Percentiles rank a stretch among this genome's conserved stretches.
These are phyloP conservation scores for Zaprionus ghesquierei DNA, from an alignment of 1,140 invertebrate genomes.

Conservation along the genomic window DNA sequence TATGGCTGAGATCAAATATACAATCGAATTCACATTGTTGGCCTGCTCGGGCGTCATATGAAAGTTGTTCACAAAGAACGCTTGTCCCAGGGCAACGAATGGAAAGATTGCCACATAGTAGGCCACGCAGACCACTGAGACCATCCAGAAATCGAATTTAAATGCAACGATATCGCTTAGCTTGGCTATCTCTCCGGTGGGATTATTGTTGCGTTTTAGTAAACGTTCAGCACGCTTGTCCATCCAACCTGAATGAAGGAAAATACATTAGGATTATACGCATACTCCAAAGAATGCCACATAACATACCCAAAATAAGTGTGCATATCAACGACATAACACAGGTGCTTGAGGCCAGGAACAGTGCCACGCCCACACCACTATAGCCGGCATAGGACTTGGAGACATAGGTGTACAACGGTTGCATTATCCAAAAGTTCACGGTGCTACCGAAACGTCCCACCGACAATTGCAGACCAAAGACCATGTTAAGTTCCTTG, in stretches of 20 bases:
- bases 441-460: conserved; percentile 96
- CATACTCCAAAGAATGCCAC: neutral
- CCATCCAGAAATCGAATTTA: conserved; percentile 93
- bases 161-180: conserved; percentile 94
- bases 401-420: conserved; percentile 90
- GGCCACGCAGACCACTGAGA: conserved; percentile 94
- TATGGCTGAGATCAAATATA: conserved; percentile 95
- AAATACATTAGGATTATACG: neutral
- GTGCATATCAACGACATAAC: conserved; percentile 92
- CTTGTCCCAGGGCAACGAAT: conserved; percentile 97
- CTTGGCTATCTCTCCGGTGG: conserved; percentile 88
- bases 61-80: conserved; percentile 95
- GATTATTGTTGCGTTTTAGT: conserved; percentile 86
- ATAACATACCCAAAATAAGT: conserved; percentile 85
- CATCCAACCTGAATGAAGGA: conserved; percentile 85
- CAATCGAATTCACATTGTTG: conserved; percentile 93
- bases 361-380: conserved; percentile 91
- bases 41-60: conserved; percentile 88
- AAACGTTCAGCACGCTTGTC: conserved; percentile 93
- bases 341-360: conserved; percentile 91
- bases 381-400: conserved; percentile 87
- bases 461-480: conserved; percentile 96
- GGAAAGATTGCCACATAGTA: conserved; percentile 99
- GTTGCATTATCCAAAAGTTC: conserved; percentile 96
- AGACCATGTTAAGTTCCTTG: conserved; percentile 98